A percentile compares a stretch with the other conserved stretches of the same genome.
These are phyloP conservation scores for Myxocyprinus asiaticus DNA, from an alignment of 2,113 vertebrate genomes.

Conservation along the genomic window DNA sequence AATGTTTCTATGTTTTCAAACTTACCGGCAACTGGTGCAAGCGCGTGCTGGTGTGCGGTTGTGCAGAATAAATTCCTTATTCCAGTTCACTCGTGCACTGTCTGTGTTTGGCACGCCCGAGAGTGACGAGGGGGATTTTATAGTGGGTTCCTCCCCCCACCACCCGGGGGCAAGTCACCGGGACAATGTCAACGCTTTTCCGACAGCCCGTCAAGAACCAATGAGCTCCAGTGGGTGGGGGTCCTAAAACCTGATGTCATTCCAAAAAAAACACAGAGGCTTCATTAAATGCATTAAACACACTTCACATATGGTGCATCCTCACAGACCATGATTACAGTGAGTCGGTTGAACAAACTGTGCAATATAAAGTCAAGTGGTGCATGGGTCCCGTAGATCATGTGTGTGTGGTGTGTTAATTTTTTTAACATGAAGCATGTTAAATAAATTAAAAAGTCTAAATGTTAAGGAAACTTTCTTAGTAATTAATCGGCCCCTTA, in stretches of 20 bases:
- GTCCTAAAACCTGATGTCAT: constrained; percentile 81
- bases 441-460: too few species aligned
- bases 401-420: too few species aligned
- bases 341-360: constrained; percentile 35
- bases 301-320: constrained; percentile 75
- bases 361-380: not conserved
- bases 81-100: constrained; percentile 65
- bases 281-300: constrained; percentile 78
- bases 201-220: constrained; percentile 73
- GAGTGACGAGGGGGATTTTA: constrained; percentile 74
- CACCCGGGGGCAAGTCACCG: constrained; percentile 65
- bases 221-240: constrained; percentile 71
- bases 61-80: constrained; percentile 69
- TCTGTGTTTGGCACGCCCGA: constrained; percentile 72
- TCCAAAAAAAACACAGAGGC: constrained; percentile 72
- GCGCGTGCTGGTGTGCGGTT: constrained; percentile 50
- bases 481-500: too few species aligned
- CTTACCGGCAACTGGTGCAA: constrained; percentile 64
- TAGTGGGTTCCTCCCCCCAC: constrained; percentile 64
- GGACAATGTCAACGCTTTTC: constrained; percentile 79
- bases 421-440: too few species aligned
- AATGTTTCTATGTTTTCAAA: constrained; percentile 20
- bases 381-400: not conserved
- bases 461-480: too few species aligned
- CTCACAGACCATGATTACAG: constrained; percentile 46